A percentile compares a stretch with the other conserved stretches of the same genome.
Conservation (phyloP, 1,140 invertebrate species). For the Holotrichia oblita region DNA sequence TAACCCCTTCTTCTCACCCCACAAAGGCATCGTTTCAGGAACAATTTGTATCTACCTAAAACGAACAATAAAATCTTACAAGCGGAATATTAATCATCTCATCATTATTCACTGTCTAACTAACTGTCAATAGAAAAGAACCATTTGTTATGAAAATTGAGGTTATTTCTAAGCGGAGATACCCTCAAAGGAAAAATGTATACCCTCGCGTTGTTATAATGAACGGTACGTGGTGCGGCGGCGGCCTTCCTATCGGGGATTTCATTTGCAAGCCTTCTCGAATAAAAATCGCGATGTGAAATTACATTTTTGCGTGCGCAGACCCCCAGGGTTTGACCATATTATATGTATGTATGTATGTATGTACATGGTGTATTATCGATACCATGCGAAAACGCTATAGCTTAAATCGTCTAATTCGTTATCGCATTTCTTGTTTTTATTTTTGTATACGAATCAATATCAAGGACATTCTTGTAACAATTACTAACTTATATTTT, state of each 20-base stretch:
- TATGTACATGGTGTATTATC: too few relatives aligned
- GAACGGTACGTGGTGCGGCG: neutral
- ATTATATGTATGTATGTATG: neutral
- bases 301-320: constrained; percentile 3
- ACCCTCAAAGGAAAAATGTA: neutral
- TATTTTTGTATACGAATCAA: neutral
- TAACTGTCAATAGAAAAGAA: constrained; percentile 13
- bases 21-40: neutral
- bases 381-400: neutral
- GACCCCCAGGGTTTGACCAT: neutral
- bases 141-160: constrained; percentile 13
- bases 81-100: constrained; percentile 1
- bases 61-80: neutral
- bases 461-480: neutral
- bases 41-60: constrained; percentile 6
- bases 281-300: neutral
- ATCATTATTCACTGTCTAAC: constrained; percentile 6
- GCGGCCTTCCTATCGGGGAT: neutral
- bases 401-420: neutral
- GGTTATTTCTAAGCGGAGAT: constrained; percentile 3
- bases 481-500: neutral
- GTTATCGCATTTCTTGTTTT: neutral
- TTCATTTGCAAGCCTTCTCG: neutral
- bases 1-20: neutral
- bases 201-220: neutral